These are phyloP conservation scores for Thymallus thymallus DNA, from an alignment of 2,113 vertebrate species.

Conservation along the genomic window DNA sequence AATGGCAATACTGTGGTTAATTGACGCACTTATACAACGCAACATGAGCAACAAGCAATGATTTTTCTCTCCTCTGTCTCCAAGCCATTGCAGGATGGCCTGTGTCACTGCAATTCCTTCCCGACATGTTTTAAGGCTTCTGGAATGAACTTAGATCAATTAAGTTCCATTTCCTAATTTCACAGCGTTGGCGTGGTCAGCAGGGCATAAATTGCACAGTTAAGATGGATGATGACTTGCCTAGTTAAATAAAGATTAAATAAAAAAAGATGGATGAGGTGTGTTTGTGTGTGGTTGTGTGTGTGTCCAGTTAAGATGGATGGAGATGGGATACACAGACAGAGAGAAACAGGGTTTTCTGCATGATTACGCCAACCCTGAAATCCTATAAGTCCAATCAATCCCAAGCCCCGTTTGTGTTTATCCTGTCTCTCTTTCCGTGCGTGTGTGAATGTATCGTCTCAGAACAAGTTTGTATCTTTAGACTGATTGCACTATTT, in stretches of 20 bases:
- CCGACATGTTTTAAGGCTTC: background rate
- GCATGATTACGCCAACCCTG: slow-evolving; percentile 37
- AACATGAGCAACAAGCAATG: background rate
- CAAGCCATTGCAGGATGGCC: background rate
- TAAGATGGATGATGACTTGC: slow-evolving; percentile 35
- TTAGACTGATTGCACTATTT: slow-evolving; percentile 30
- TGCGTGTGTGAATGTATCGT: background rate
- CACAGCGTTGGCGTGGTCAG: background rate
- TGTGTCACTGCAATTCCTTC: too few relatives aligned
- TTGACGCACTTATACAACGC: background rate
- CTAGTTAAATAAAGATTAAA: too few relatives aligned
- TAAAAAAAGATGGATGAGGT: slow-evolving; percentile 35
- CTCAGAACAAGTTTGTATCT: slow-evolving; percentile 6
- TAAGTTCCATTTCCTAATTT: slow-evolving; percentile 11
- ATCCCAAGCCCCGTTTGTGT: too few relatives aligned
- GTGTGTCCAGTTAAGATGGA: slow-evolving; percentile 20
- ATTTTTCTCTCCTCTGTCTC: background rate
- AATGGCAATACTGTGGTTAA: background rate
- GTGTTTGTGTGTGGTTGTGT: too few relatives aligned
- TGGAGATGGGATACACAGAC: slow-evolving; percentile 20
- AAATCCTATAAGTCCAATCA: slow-evolving; percentile 45
- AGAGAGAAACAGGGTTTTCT: slow-evolving; percentile 1
- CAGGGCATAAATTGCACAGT: slow-evolving; percentile 12
- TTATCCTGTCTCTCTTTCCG: too few relatives aligned
- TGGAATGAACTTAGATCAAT: slow-evolving; percentile 16